phyloP scores from a whole-genome alignment of 2,797 vertebrate genomes.

The Falco berigora region DNA sequence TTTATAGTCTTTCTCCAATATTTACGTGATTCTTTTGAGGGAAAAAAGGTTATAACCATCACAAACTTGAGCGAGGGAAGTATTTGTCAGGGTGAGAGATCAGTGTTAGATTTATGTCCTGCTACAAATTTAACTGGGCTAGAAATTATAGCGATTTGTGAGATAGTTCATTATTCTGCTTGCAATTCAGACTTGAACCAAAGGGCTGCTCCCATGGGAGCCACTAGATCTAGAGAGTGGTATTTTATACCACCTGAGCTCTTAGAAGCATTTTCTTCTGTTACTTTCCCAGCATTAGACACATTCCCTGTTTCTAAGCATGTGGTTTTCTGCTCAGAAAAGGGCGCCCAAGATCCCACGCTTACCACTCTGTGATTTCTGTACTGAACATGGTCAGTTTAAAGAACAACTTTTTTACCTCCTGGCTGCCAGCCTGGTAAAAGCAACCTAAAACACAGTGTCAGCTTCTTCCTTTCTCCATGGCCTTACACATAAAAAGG shows the following conservation, averaged over 20 bases:
- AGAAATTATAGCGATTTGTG: not conserved
- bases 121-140: not conserved
- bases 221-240: not conserved
- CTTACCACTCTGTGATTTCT: not conserved
- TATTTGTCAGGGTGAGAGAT: not conserved
- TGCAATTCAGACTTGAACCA: not conserved
- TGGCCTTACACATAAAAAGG: not conserved
- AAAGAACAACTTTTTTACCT: not conserved
- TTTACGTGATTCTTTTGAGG: not conserved
- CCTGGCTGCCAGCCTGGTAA: not conserved
- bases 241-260: not conserved
- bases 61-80: not conserved
- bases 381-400: not conserved
- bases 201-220: not conserved
- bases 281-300: not conserved
- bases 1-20: not conserved
- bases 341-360: not conserved
- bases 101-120: not conserved
- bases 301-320: not conserved
- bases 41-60: not conserved
- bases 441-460: not conserved
- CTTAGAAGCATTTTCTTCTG: not conserved
- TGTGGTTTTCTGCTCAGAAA: not conserved
- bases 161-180: not conserved
- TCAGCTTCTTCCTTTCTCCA: not conserved